Evolutionary conservation across 2,797 vertebrate species (phyloP).

Genomic region (Peromyscus attwateri): DNA sequence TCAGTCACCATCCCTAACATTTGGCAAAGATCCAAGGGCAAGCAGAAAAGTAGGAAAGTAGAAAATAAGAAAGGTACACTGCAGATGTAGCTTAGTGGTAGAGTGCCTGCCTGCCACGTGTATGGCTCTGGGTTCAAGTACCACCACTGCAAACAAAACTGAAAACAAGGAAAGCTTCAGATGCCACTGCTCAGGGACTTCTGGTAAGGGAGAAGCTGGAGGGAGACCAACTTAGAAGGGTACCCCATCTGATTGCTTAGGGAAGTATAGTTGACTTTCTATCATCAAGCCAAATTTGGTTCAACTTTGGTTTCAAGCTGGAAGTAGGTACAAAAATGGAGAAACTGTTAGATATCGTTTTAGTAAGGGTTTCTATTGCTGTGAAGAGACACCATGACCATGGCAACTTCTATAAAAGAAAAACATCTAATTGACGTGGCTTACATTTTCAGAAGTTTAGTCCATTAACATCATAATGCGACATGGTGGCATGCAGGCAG

Average conservation of each 20-base stretch:
- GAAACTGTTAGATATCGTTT: conserved; percentile 4
- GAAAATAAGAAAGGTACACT: not conserved
- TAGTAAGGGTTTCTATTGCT: not conserved
- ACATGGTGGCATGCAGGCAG: not conserved
- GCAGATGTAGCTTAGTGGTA: not conserved
- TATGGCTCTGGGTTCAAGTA: not conserved
- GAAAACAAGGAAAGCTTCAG: not conserved
- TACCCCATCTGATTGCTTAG: not conserved
- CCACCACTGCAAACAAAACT: not conserved
- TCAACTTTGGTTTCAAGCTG: conserved; percentile 1
- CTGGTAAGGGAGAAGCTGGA: not conserved
- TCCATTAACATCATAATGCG: not conserved
- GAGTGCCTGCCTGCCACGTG: not conserved
- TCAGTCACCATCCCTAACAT: not conserved
- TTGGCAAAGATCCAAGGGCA: not conserved
- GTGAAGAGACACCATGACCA: not conserved
- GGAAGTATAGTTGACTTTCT: not conserved
- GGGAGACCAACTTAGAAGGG: not conserved
- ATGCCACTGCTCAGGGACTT: not conserved
- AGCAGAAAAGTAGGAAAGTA: not conserved
- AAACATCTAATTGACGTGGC: not conserved
- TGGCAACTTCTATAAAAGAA: not conserved
- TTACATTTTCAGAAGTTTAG: not conserved
- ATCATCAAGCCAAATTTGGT: not conserved
- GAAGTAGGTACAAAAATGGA: not conserved